Base-by-base conservation (phyloP, 2,797 vertebrate species). In the Gallinago stenura region DNA sequence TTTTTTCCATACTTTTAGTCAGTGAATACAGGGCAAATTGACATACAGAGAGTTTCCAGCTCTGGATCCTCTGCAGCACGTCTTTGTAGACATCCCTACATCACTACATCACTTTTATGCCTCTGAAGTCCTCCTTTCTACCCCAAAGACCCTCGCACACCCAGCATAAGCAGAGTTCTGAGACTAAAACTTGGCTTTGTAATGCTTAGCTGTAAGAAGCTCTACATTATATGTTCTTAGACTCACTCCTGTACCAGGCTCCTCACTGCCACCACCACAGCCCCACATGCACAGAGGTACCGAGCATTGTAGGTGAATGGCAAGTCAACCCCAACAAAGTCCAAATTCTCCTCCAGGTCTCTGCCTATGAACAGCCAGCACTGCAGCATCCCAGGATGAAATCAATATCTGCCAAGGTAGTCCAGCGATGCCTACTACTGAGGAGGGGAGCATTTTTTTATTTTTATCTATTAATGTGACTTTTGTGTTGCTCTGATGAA, bases 271-370 rank as follows among this genome's bases (percentile, higher is more conserved):
- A 28, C 50, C 35, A 48, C 15, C 51, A 22, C n/a, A 56, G 24
- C 31, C 25, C 25, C 0, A 0, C 1, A 0, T 37, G 37, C 3
- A 1, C 35, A 73, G 54, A 31, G 48, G 24, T 45, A 39, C n/a
- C 15, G 56, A 70, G 28, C 30, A 64, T 87, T 54, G 28, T 20
- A 48, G n/a, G 18, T 0, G 0, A 61, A 65, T 6, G 12, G 19
- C 53, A 82, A 65, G 31, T 26, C 69, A 72, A 10, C 22, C 14
- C 37, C 50, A 83, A 14, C 9, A 41, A 58, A 84, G 28, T 19
- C 16, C n/a, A 76, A 22, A 58, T 53, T 73, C 71, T 35, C 48
- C 26, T 68, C 45, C 68, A 35, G 15, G 9, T 58, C 24, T 70
- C 77, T 54, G 24, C 28, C 30, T 79, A 66, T 56, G 43, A 62